Conservation (phyloP, 2,113 vertebrate species). For the Burhinus bistriatus region DNA sequence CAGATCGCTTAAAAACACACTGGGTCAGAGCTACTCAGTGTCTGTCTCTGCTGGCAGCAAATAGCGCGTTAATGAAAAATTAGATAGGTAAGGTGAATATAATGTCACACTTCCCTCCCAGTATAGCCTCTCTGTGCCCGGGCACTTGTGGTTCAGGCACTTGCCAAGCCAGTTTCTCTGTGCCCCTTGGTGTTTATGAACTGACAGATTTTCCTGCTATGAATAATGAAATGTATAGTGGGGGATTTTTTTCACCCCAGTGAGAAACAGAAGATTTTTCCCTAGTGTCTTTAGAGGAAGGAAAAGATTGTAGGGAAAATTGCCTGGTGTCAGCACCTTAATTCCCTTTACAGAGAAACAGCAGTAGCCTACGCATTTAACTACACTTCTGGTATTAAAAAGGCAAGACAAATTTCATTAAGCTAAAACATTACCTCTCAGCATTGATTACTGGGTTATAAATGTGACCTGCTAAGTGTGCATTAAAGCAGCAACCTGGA, state of each 20-base stretch:
- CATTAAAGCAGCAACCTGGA: not conserved
- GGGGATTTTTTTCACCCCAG: not conserved
- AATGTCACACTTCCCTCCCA: not conserved
- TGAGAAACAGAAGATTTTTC: not conserved
- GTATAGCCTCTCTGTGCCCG: not conserved
- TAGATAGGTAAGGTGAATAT: not conserved
- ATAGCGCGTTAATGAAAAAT: not conserved
- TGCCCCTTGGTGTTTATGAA: not conserved
- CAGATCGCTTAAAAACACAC: not conserved
- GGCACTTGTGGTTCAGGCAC: not conserved
- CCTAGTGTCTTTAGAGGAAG: not conserved
- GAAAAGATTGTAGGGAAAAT: not conserved
- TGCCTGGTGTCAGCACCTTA: not conserved
- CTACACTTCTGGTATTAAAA: not conserved
- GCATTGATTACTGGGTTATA: not conserved
- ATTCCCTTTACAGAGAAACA: not conserved
- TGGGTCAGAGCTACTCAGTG: not conserved
- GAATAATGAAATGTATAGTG: not conserved
- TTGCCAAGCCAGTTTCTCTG: not conserved
- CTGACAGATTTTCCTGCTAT: not conserved
- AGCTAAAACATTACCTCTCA: not conserved
- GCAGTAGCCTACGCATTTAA: not conserved
- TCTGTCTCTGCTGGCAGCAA: not conserved
- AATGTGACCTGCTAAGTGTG: not conserved
- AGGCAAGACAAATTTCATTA: constrained; percentile 11